Base-by-base conservation (phyloP, 2,113 vertebrate species). In the Sapayoa aenigma region DNA sequence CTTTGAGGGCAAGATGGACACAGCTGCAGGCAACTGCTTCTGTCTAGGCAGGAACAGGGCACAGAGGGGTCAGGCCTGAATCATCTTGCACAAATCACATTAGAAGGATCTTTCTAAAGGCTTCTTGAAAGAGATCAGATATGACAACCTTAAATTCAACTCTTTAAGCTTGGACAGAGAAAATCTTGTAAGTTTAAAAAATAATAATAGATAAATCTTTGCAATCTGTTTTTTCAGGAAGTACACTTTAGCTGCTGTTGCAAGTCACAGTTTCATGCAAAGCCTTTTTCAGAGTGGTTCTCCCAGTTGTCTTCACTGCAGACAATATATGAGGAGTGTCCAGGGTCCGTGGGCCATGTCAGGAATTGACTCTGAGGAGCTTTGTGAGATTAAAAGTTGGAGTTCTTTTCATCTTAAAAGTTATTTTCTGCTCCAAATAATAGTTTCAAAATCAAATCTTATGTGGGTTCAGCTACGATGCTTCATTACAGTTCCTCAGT, bases 11-110 rank as follows among this genome's bases (percentile, higher is more conserved):
- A 65, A 65, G 53, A 91, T 50, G 81, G 93, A 79, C 84, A 85
- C 87, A 95, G 96, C 96, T 95, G 94, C 87, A 91, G 91, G 91
- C 71, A 1, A 84, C 84, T 87, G 69, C 91, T 79, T 96, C 93
- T 93, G 87, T 95, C 93, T 79, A 28, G 44, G 66, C 87, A 96
- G 81, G 46, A 91, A 46, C 1, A 87, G 89, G 93, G 87, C 91
- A 94, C 21, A 14, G 66, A 91, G 39, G 55, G 89, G 84, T 96
- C 91, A 69, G 55, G 74, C 66, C 87, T 91, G 87, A 81, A 76
- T 84, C 69, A 24, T 82, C 84, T 78, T 76, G 33, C 58, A 73
- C 76, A 73, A 89, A 82, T 94, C 53, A 53, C 53, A 60, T 50
- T 49, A 66, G 81, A 79, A 95, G 69, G 71, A 87, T 69, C 73